Conservation (phyloP, 2,888 invertebrate genomes). For the Leptopilina drosophilae region DNA sequence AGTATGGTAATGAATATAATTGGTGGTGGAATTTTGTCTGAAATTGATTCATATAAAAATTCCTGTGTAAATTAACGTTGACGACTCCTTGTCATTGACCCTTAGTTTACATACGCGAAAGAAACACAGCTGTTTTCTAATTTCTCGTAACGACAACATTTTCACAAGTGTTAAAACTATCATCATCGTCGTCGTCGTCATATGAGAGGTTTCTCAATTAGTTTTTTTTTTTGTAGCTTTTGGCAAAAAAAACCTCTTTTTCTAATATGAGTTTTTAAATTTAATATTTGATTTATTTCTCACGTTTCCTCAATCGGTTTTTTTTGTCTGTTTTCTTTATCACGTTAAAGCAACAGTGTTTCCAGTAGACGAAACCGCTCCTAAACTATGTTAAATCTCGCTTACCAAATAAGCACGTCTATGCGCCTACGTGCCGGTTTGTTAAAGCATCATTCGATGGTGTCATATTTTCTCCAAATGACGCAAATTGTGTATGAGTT, state of each 20-base stretch:
- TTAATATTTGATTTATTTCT: neutral
- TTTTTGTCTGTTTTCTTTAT: neutral
- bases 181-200: neutral
- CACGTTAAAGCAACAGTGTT: neutral
- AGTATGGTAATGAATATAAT: too few species aligned
- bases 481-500: conserved; percentile 18
- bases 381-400: conserved; percentile 8
- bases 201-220: neutral
- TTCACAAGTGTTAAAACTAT: conserved; percentile 18
- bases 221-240: neutral
- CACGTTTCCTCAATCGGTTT: neutral
- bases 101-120: conserved; percentile 25
- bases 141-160: conserved; percentile 29
- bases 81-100: conserved; percentile 35
- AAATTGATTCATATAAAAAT: neutral
- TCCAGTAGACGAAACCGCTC: neutral
- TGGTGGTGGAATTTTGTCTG: neutral
- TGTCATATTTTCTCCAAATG: conserved; percentile 52
- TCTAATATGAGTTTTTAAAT: too few species aligned
- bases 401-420: conserved; percentile 53
- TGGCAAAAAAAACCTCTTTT: too few species aligned
- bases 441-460: conserved; percentile 35
- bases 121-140: conserved; percentile 31
- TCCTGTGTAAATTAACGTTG: conserved; percentile 40
- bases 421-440: conserved; percentile 44